Evolutionary conservation across 2,888 invertebrate genomes (phyloP), one percentile per base, ranked within the genome.

Genomic region (Cerastis leucographa): DNA sequence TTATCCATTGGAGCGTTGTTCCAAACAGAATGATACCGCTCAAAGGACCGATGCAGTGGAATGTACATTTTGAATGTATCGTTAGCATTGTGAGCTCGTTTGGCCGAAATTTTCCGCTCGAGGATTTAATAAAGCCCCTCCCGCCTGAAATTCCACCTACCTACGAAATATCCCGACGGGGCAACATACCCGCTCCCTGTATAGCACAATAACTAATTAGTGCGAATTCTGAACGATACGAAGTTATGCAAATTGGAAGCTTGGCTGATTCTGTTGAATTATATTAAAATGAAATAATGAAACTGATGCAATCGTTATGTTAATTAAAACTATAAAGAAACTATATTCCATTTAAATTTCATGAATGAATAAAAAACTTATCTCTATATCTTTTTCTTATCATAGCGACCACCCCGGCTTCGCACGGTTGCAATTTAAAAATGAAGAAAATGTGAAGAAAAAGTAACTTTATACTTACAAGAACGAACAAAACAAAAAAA

Each of bases 151-250:
- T 19, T 29, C 25, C 46, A 8, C 22, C 49, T 49, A 29, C 25
- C 49, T 56, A 9, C 46, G 25, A 64, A 49, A 76, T 69, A 56
- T 44, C 68, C 49, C 56, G 67, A 64, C 54, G 82, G 62, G 9
- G 54, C 35, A 62, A 44, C 19, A 42, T 29, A 29, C 35, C 22
- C n/a, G 51, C 59, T 56, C 49, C 40, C n/a, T 14, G 64, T 29
- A 19, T 12, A 51, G 11, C 51, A 54, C 65, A 54, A 76, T 70
- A 82, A 65, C 44, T 69, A 70, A 80, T 82, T 82, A 76, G 59
- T 76, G 44, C 29, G 29, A 51, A 66, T 29, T 66, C n/a, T 40
- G 62, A 59, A 66, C 40, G 44, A 76, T 61, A 29, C 51, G 65
- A 44, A 76, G 69, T 66, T 61, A 76, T 44, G 59, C 51, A 69